Evolutionary conservation across 2,888 invertebrate genomes (phyloP).

Genomic region (Brachyopa scutellaris): DNA sequence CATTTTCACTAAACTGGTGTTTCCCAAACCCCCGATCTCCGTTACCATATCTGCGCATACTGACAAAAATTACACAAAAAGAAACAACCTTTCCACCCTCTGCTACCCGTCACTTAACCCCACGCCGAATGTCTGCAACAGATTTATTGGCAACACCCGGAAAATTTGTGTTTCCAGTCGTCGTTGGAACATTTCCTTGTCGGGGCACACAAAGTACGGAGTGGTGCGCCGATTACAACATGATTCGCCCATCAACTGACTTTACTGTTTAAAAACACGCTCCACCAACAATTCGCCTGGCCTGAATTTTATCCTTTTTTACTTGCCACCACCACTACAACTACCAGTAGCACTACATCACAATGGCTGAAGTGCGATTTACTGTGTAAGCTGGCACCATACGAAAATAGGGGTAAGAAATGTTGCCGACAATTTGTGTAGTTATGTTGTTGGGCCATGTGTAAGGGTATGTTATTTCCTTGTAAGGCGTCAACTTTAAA

Average conservation of each 20-base stretch:
- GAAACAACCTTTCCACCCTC: neutral
- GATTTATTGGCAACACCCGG: slow-evolving; percentile 58
- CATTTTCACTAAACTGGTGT: too few species aligned
- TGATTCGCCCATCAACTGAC: slow-evolving; percentile 52
- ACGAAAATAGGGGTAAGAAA: neutral
- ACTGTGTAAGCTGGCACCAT: slow-evolving; percentile 20
- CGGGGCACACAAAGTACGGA: neutral
- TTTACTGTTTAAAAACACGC: slow-evolving; percentile 60
- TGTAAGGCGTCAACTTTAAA: slow-evolving; percentile 26
- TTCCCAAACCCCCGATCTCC: too few species aligned
- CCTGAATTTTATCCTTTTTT: slow-evolving; percentile 41
- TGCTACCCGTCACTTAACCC: too few species aligned
- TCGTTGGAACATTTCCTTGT: slow-evolving; percentile 42
- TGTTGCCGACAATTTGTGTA: slow-evolving; percentile 32
- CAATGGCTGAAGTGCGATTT: slow-evolving; percentile 17
- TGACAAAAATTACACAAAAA: too few species aligned
- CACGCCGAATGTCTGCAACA: slow-evolving; percentile 28
- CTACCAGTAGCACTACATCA: neutral
- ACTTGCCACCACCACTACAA: neutral
- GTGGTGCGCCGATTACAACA: slow-evolving; percentile 50
- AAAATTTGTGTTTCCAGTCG: slow-evolving; percentile 46
- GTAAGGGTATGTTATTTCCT: neutral
- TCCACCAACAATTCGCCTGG: slow-evolving; percentile 20
- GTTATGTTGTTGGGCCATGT: too few species aligned
- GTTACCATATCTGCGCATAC: too few species aligned